phyloP scores from a whole-genome alignment of 2,113 vertebrate genomes.

The Cephalophus harveyi region DNA sequence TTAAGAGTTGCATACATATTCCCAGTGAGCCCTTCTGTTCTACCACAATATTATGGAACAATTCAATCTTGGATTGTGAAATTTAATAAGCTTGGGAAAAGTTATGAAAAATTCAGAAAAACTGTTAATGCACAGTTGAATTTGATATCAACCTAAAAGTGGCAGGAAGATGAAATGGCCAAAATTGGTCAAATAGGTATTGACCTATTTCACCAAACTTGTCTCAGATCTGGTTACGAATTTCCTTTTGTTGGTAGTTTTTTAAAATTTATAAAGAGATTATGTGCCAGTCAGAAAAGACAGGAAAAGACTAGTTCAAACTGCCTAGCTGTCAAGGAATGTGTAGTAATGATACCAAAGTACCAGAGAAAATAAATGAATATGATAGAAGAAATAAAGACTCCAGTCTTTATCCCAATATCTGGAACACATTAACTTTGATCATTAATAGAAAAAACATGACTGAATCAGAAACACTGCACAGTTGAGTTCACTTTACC shows the following conservation, averaged over 20 bases:
- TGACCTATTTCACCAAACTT: neutral
- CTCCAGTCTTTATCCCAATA: constrained; percentile 69
- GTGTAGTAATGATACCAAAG: constrained; percentile 86
- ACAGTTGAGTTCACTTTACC: neutral
- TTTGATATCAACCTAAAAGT: neutral
- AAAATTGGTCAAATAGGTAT: neutral
- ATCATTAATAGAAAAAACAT: constrained; percentile 74
- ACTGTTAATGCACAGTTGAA: constrained; percentile 75
- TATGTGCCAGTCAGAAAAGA: neutral
- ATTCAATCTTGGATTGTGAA: constrained; percentile 90
- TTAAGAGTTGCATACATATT: neutral
- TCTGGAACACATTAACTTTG: constrained; percentile 82
- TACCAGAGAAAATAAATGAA: constrained; percentile 84
- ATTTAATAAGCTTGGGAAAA: constrained; percentile 92
- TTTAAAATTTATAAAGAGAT: neutral
- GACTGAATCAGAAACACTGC: neutral
- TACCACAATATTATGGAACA: constrained; percentile 92
- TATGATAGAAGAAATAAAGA: constrained; percentile 86
- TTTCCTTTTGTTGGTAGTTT: neutral
- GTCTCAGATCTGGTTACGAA: neutral
- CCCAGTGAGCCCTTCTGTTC: neutral
- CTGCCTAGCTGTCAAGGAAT: constrained; percentile 88
- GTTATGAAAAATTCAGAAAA: constrained; percentile 84
- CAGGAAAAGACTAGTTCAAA: constrained; percentile 79
- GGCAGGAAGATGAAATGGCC: neutral